Evolutionary conservation across 2,797 vertebrate species (phyloP).

Genomic region (Valencia hispanica): DNA sequence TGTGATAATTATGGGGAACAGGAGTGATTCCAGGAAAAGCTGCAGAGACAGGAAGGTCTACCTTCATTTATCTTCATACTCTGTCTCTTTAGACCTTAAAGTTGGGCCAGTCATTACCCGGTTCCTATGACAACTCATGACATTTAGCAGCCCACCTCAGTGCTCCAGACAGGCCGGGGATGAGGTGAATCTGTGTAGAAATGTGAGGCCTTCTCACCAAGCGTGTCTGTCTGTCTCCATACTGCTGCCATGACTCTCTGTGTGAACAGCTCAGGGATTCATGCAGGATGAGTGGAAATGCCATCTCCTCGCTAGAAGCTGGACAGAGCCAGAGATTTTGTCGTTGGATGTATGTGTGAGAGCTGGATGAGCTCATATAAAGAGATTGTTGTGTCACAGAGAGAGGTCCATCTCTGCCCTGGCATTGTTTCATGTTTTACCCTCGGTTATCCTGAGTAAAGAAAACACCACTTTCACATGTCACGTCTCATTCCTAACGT

Average conservation of each 20-base stretch:
- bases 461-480: slow-evolving; percentile 79
- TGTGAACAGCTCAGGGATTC: slow-evolving; percentile 26
- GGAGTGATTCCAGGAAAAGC: slow-evolving; percentile 65
- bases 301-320: slow-evolving; percentile 39
- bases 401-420: slow-evolving; percentile 54
- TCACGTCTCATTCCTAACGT: slow-evolving; percentile 77
- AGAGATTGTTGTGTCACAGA: slow-evolving; percentile 64
- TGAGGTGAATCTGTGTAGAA: slow-evolving; percentile 30
- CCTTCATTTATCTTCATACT: slow-evolving; percentile 65
- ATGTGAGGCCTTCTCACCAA: slow-evolving; percentile 29
- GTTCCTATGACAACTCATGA: slow-evolving; percentile 75
- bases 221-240: slow-evolving; percentile 47
- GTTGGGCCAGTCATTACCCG: slow-evolving; percentile 64
- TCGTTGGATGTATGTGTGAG: slow-evolving; percentile 52
- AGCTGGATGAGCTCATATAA: slow-evolving; percentile 54
- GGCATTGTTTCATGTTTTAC: slow-evolving; percentile 72
- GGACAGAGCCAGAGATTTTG: slow-evolving; percentile 58
- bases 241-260: slow-evolving; percentile 44
- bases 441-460: slow-evolving; percentile 62
- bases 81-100: slow-evolving; percentile 55
- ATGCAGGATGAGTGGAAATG: slow-evolving; percentile 51
- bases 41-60: slow-evolving; percentile 61
- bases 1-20: slow-evolving; percentile 74
- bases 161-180: slow-evolving; percentile 49
- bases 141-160: slow-evolving; percentile 57